Conservation (phyloP, 2,888 invertebrate species). For the Omphaloscelis lunosa region DNA sequence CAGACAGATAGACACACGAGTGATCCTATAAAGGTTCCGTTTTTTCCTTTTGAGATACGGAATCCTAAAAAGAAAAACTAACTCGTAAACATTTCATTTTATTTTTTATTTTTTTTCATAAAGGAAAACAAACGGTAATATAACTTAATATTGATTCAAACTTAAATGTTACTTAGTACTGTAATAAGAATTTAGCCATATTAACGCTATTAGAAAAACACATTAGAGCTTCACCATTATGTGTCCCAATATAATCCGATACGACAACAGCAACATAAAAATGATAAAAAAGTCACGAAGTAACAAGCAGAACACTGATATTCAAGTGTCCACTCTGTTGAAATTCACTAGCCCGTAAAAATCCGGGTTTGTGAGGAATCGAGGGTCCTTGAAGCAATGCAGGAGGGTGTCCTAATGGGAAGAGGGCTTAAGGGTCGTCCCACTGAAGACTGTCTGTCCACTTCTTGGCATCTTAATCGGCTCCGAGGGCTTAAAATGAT, state of each 20-base stretch:
- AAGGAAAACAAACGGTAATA: too few species aligned
- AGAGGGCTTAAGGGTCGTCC: constrained; percentile 67
- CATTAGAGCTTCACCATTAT: background rate
- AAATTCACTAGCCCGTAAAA: constrained; percentile 81
- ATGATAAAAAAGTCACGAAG: constrained; percentile 68
- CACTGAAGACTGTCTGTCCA: constrained; percentile 72
- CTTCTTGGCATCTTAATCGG: constrained; percentile 75
- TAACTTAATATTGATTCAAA: too few species aligned
- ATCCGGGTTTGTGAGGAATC: constrained; percentile 82
- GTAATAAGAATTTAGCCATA: background rate
- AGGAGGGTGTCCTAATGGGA: constrained; percentile 81
- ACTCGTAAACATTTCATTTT: too few species aligned
- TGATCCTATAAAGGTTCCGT: too few species aligned
- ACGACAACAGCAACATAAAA: constrained; percentile 45
- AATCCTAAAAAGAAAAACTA: too few species aligned
- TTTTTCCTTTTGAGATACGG: too few species aligned
- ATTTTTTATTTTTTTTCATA: too few species aligned
- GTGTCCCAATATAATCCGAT: constrained; percentile 15
- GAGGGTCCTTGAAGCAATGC: constrained; percentile 77
- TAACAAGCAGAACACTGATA: constrained; percentile 75
- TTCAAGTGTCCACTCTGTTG: constrained; percentile 74
- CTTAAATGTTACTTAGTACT: background rate
- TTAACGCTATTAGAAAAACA: background rate
- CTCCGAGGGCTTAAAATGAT: constrained; percentile 61
- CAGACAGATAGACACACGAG: too few species aligned